Percentiles rank a stretch among this genome's conserved stretches.
These are phyloP conservation scores for Rhorus exstirpatorius DNA, from an alignment of 2,888 invertebrate species.

Conservation along the genomic window DNA sequence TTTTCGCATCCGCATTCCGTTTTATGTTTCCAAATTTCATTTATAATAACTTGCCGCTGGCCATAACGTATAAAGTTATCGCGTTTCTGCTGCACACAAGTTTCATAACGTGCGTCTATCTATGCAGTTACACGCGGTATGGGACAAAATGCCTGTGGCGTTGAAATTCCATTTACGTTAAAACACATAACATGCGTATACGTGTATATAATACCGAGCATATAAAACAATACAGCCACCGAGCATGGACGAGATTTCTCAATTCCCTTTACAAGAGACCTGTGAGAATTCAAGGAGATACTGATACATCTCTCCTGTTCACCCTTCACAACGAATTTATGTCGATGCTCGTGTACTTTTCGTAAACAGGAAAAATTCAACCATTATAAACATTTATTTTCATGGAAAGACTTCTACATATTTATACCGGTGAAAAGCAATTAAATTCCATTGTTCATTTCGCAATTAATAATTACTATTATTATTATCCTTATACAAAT, in stretches of 20 bases:
- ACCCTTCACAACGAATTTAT: background rate
- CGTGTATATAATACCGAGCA: background rate
- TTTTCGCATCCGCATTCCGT: too few species aligned
- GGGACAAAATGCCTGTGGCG: slow-evolving; percentile 29
- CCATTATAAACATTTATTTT: slow-evolving; percentile 6
- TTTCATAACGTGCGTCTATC: background rate
- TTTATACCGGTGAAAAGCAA: background rate
- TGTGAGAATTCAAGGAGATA: background rate
- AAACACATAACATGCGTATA: background rate
- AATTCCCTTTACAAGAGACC: background rate
- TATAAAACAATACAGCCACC: background rate
- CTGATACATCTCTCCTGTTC: background rate
- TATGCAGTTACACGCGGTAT: slow-evolving; percentile 18
- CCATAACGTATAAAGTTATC: slow-evolving; percentile 14
- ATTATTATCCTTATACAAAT: too few species aligned
- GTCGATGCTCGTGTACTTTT: background rate
- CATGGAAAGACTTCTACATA: too few species aligned
- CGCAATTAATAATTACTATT: too few species aligned
- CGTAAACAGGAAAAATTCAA: background rate
- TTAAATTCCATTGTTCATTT: background rate
- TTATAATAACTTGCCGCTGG: slow-evolving; percentile 22
- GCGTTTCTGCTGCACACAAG: slow-evolving; percentile 7
- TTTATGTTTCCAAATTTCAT: too few species aligned
- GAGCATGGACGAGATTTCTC: slow-evolving; percentile 10
- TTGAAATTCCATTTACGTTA: slow-evolving; percentile 43